These are phyloP conservation scores for Tiphia femorata DNA, from an alignment of 2,888 invertebrate species.

Conservation along the genomic window DNA sequence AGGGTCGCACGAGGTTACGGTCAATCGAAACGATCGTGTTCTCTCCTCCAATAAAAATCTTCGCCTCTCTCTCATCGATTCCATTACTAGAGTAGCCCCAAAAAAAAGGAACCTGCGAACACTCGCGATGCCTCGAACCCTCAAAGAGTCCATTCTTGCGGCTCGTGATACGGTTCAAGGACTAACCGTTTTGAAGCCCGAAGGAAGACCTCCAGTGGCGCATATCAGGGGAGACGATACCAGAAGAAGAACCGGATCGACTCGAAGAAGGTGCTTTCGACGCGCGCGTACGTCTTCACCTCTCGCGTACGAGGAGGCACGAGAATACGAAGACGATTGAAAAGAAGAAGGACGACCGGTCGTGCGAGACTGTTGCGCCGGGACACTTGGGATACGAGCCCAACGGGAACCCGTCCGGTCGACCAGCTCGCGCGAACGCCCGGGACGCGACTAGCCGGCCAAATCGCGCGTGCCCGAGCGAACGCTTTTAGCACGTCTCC, in stretches of 20 bases:
- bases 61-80: background rate
- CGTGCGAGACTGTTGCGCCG: conserved; percentile 40
- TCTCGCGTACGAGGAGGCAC: no score
- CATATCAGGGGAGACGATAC: background rate
- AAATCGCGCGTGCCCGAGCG: conserved; percentile 72
- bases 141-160: background rate
- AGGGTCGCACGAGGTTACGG: conserved; percentile 33
- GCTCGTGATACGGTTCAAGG: background rate
- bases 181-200: background rate
- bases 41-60: background rate
- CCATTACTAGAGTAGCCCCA: background rate
- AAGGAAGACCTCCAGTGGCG: background rate
- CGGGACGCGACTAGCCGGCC: conserved; percentile 68
- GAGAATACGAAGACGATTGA: no score
- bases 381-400: conserved; percentile 31
- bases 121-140: background rate
- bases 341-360: conserved; percentile 27
- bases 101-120: background rate
- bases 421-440: conserved; percentile 69
- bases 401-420: conserved; percentile 38
- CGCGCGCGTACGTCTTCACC: no score
- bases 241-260: background rate
- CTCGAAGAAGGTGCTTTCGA: background rate
- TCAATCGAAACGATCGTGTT: conserved; percentile 11
- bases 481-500: conserved; percentile 75